A percentile compares a stretch with the other conserved stretches of the same genome.
These are phyloP conservation scores for Tangara arthus DNA, from an alignment of 2,797 vertebrate species.

Conservation along the genomic window DNA sequence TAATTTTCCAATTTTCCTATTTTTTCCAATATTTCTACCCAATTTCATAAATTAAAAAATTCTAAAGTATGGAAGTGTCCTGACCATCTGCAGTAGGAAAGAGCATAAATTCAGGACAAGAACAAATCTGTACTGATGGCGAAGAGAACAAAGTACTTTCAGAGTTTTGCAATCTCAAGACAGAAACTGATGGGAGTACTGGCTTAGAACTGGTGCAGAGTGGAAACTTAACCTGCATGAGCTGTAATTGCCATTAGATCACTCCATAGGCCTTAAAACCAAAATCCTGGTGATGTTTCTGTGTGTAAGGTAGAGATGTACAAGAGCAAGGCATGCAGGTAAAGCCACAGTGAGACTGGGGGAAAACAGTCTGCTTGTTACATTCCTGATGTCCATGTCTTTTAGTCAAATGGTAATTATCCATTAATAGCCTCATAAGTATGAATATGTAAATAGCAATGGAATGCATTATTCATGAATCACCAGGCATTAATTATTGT, in stretches of 20 bases:
- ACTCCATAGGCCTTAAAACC: neutral
- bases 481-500: constrained; percentile 66
- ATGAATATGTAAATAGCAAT: constrained; percentile 59
- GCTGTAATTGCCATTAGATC: neutral
- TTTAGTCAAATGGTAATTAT: constrained; percentile 50
- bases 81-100: neutral
- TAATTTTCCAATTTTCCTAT: neutral
- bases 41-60: neutral
- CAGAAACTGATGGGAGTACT: neutral
- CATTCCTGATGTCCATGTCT: constrained; percentile 14
- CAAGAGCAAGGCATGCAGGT: neutral
- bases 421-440: constrained; percentile 27
- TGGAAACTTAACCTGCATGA: neutral
- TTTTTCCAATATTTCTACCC: neutral
- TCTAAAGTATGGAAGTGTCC: neutral
- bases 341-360: neutral
- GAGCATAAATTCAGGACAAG: neutral
- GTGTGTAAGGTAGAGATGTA: neutral
- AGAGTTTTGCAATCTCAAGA: neutral
- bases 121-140: neutral
- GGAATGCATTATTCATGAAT: constrained; percentile 65
- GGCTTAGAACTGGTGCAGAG: neutral
- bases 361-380: neutral
- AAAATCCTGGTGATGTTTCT: neutral
- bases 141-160: neutral